These are phyloP conservation scores for Dicranocentrus wangi DNA, from an alignment of 2,888 invertebrate species.

Conservation along the genomic window DNA sequence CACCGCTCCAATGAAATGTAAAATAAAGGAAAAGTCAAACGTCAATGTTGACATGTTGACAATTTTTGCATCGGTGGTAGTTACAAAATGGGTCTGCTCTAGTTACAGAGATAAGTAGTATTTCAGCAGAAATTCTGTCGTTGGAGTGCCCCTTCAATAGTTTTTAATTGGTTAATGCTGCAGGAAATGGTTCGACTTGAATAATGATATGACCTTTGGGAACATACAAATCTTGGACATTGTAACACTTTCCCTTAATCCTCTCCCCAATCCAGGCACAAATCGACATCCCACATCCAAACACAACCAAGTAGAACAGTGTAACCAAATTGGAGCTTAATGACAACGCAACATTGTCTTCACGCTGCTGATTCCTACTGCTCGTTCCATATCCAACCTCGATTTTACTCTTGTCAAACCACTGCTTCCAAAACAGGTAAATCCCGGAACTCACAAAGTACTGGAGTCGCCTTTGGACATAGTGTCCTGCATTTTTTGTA, in stretches of 20 bases:
- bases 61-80: no score
- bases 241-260: not conserved
- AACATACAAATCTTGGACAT: no score
- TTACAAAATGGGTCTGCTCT: no score
- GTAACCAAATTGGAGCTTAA: constrained; percentile 3
- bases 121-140: no score
- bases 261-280: not conserved
- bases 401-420: not conserved
- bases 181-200: no score
- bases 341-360: not conserved
- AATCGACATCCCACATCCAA: not conserved
- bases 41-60: no score
- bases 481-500: not conserved
- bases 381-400: not conserved
- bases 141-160: no score
- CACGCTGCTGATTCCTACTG: not conserved
- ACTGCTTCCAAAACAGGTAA: constrained; percentile 14
- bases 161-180: no score
- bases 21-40: no score
- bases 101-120: no score
- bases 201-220: no score
- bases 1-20: no score
- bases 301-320: not conserved
- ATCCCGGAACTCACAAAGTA: not conserved
- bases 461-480: not conserved